Evolutionary conservation across 1,140 invertebrate genomes (phyloP).

Genomic region (Cheumatopsyche charites): DNA sequence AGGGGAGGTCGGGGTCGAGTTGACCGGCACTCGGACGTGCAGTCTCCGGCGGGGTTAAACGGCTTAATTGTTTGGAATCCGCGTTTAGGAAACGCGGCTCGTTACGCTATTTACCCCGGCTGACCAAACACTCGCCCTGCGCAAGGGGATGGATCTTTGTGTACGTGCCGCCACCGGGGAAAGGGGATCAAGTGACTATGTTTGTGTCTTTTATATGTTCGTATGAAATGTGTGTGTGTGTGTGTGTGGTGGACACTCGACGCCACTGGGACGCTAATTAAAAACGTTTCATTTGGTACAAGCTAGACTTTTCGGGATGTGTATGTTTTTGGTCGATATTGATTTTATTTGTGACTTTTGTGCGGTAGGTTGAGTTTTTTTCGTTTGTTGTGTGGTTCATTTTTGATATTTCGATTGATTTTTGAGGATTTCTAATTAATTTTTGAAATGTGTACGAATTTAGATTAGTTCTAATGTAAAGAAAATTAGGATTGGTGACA

Average conservation of each 20-base stretch:
- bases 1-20: conserved; percentile 24
- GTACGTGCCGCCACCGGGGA: neutral
- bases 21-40: conserved; percentile 33
- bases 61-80: conserved; percentile 47
- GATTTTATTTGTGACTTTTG: too few species aligned
- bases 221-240: neutral
- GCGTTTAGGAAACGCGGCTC: conserved; percentile 43
- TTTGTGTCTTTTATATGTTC: too few species aligned
- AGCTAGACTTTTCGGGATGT: neutral
- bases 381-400: too few species aligned
- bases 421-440: too few species aligned
- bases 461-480: too few species aligned
- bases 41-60: conserved; percentile 41
- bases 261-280: conserved; percentile 18
- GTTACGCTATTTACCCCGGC: conserved; percentile 46
- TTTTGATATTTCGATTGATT: too few species aligned
- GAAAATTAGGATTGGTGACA: too few species aligned
- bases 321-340: too few species aligned
- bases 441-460: too few species aligned
- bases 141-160: conserved; percentile 26
- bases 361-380: too few species aligned
- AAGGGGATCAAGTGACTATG: neutral
- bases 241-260: conserved; percentile 9
- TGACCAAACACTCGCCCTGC: conserved; percentile 36
- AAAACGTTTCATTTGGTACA: neutral